These are phyloP conservation scores for Lacerta bilineata DNA, from an alignment of 2,797 vertebrate genomes.

Conservation along the genomic window DNA sequence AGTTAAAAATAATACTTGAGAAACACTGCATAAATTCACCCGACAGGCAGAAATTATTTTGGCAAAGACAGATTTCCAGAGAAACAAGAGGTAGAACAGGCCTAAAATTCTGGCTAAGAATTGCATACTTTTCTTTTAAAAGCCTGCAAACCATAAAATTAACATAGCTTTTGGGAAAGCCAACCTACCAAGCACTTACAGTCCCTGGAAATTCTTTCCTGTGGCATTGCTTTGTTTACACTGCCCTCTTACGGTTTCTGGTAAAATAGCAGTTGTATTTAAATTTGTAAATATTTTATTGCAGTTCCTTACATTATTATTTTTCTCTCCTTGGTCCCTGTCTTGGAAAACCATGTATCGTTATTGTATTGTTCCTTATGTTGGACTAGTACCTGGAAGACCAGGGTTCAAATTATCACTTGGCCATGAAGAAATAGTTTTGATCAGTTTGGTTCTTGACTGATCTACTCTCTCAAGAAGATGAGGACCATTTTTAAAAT, in stretches of 20 bases:
- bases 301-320: neutral
- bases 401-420: too few relatives aligned
- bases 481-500: neutral
- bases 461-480: neutral
- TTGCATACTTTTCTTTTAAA: neutral
- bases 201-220: neutral
- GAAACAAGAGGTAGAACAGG: neutral
- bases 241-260: slow-evolving; percentile 33
- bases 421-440: too few relatives aligned
- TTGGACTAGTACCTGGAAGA: neutral
- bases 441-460: neutral
- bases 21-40: neutral
- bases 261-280: neutral
- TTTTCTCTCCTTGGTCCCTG: neutral
- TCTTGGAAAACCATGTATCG: neutral
- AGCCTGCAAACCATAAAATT: neutral
- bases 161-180: neutral
- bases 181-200: neutral
- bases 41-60: neutral
- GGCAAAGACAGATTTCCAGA: slow-evolving; percentile 17
- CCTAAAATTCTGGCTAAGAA: neutral
- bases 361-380: neutral
- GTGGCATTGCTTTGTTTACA: slow-evolving; percentile 14
- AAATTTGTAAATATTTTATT: neutral
- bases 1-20: neutral